These are phyloP conservation scores for Corynorhinus townsendii DNA, from an alignment of 2,113 vertebrate species.

Conservation along the genomic window DNA sequence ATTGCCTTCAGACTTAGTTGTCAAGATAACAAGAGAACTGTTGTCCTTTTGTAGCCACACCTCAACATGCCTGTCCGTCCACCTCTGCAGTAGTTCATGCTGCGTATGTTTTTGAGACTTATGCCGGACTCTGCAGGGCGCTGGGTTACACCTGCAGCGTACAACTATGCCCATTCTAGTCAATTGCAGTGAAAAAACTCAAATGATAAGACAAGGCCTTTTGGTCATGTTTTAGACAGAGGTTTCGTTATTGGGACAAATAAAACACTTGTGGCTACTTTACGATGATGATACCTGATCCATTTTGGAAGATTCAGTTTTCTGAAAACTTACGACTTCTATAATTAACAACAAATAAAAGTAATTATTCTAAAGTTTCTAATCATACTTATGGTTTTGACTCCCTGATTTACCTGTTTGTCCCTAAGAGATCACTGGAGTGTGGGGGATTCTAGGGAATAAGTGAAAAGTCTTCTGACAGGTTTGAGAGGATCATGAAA, in stretches of 20 bases:
- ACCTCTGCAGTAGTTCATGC: background rate
- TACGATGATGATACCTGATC: background rate
- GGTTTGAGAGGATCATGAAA: background rate
- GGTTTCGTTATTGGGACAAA: background rate
- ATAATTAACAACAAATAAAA: slow-evolving; percentile 23
- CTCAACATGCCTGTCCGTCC: background rate
- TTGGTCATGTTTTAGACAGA: background rate
- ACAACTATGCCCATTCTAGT: background rate
- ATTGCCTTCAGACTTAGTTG: background rate
- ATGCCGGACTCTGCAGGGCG: background rate
- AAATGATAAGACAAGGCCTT: background rate
- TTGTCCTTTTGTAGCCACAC: background rate
- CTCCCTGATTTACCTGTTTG: background rate
- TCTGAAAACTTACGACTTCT: background rate
- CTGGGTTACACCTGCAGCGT: background rate
- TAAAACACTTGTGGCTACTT: background rate
- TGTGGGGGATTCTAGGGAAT: background rate
- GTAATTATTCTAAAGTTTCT: background rate
- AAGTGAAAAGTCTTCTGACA: background rate
- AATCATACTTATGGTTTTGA: background rate
- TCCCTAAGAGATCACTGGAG: background rate
- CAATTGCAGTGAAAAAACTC: background rate
- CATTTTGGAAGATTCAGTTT: background rate
- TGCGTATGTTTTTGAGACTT: background rate
- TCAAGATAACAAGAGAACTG: background rate